These are phyloP conservation scores for Tinamus major DNA, from an alignment of 2,797 vertebrate genomes.

Conservation along the genomic window DNA sequence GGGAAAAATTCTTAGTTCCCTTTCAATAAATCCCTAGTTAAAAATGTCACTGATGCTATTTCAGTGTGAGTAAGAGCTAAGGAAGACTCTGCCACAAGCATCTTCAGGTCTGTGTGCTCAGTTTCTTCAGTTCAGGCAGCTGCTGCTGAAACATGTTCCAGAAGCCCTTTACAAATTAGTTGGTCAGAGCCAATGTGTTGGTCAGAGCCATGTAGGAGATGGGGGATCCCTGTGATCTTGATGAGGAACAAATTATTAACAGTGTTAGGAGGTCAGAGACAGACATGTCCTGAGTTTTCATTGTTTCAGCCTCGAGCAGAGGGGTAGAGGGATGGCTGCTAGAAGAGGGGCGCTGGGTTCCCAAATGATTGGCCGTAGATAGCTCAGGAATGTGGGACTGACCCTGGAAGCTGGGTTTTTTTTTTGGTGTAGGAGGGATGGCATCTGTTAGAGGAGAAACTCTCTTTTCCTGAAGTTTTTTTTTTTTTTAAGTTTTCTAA, in stretches of 20 bases:
- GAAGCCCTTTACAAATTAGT: neutral
- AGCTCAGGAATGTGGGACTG: neutral
- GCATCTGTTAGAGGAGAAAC: neutral
- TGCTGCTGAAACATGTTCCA: neutral
- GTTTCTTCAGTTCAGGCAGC: neutral
- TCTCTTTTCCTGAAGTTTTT: neutral
- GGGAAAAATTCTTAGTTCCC: neutral
- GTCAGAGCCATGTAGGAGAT: neutral
- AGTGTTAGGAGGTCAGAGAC: neutral
- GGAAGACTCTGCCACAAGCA: neutral
- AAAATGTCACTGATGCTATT: neutral
- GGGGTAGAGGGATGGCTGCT: rapidly evolving
- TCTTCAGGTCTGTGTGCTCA: neutral
- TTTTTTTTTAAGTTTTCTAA: neutral
- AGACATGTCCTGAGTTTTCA: neutral
- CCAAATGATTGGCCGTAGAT: neutral
- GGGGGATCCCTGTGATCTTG: neutral
- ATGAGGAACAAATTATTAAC: neutral
- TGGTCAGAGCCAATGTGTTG: neutral
- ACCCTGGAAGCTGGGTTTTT: neutral
- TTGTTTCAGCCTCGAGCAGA: neutral
- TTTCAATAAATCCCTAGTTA: neutral
- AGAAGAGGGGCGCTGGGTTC: neutral
- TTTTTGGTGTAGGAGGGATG: neutral
- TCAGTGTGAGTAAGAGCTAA: neutral